Evolutionary conservation across 2,797 vertebrate species (phyloP).

Genomic region (Champsocephalus gunnari): DNA sequence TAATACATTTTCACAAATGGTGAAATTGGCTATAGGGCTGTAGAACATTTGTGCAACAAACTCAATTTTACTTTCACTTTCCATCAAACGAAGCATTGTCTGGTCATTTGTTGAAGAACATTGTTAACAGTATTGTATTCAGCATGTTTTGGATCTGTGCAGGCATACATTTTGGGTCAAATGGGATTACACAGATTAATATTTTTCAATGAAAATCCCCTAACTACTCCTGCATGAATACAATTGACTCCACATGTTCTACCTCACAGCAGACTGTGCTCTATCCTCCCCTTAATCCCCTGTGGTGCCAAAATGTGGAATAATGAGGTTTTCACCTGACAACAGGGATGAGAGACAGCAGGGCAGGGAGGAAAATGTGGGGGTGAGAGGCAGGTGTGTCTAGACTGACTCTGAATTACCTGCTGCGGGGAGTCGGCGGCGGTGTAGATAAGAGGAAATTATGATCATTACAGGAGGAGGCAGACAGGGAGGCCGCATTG

Average conservation of each 20-base stretch:
- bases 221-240: background rate
- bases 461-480: constrained; percentile 65
- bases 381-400: constrained; percentile 46
- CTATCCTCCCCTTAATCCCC: background rate
- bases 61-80: too few species aligned
- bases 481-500: constrained; percentile 40
- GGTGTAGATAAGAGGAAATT: constrained; percentile 64
- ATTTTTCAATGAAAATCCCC: background rate
- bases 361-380: constrained; percentile 13
- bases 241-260: background rate
- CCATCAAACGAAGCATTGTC: too few species aligned
- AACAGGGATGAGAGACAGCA: constrained; percentile 31
- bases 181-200: too few species aligned
- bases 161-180: too few species aligned
- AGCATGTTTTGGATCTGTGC: too few species aligned
- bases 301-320: constrained; percentile 1
- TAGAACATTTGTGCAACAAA: too few species aligned
- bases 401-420: constrained; percentile 44
- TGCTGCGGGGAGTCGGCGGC: constrained; percentile 38
- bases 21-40: too few species aligned
- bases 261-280: background rate
- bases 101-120: too few species aligned
- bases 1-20: too few species aligned
- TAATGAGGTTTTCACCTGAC: constrained; percentile 44
- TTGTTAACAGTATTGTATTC: too few species aligned